phyloP scores from a whole-genome alignment of 2,888 invertebrate species.

The Argyra leucocephala region DNA sequence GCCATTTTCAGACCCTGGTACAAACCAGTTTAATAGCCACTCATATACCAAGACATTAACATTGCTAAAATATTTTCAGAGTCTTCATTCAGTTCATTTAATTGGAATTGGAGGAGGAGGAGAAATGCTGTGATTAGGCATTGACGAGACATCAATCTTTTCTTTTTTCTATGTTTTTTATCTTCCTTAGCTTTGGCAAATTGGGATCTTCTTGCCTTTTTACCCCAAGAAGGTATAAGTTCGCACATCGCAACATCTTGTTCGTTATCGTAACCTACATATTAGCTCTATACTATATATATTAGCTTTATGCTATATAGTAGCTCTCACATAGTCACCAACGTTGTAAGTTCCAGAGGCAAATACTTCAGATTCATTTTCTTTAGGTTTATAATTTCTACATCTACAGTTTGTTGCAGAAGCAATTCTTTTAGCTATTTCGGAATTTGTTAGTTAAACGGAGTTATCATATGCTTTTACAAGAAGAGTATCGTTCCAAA shows the following conservation, averaged over 20 bases:
- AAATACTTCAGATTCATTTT: conserved; percentile 16
- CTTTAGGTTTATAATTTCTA: conserved; percentile 12
- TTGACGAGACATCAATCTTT: conserved; percentile 21
- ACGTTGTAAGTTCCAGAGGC: conserved; percentile 24
- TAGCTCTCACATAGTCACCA: conserved; percentile 56
- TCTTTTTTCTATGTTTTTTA: conserved; percentile 21
- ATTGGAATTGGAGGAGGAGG: conserved; percentile 48
- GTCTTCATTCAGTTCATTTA: conserved; percentile 34
- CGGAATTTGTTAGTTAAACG: conserved; percentile 55
- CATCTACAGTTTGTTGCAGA: conserved; percentile 46
- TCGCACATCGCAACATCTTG: conserved; percentile 44
- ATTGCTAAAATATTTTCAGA: conserved; percentile 66
- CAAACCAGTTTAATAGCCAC: conserved; percentile 80
- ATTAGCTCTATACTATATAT: conserved; percentile 44
- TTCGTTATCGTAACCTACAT: conserved; percentile 47
- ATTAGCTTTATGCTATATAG: conserved; percentile 56
- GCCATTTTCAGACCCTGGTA: conserved; percentile 52
- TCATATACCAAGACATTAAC: conserved; percentile 89
- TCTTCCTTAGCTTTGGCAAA: conserved; percentile 38
- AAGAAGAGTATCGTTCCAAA: conserved; percentile 75
- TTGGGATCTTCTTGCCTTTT: conserved; percentile 45
- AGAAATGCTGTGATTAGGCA: conserved; percentile 27
- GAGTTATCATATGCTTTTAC: conserved; percentile 74
- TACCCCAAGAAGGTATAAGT: conserved; percentile 47
- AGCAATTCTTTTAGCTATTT: conserved; percentile 54